Evolutionary conservation across 2,797 vertebrate species (phyloP), one percentile per base, ranked within the genome.

Genomic region (Sebastes hubbsi): DNA sequence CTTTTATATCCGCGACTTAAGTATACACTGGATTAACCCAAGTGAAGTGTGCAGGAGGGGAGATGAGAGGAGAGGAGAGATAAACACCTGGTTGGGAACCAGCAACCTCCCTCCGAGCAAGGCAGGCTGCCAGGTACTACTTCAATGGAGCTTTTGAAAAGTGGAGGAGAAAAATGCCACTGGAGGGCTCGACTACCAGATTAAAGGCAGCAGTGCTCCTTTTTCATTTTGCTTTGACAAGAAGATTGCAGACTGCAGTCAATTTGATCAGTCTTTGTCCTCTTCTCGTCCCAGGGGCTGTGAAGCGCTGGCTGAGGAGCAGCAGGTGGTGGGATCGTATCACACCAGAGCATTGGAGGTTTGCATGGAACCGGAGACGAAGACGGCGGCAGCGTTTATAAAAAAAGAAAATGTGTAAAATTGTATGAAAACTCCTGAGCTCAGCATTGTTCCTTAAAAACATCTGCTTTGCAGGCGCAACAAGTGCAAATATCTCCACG

Each of bases 381-480:
- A 18, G 49, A 32, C 11, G 62, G 46, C 4, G n/a, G 29, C 24
- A 38, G 42, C 20, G 6, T 62, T 72, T 59, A 32, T 30, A 22
- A 2, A 13, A 42, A 42, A 27, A 34, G 60, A 52, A 22, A 8
- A 16, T 36, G 34, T 20, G n/a, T 10, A 5, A 46, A 56, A 70
- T 18, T 72, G 18, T 34, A 32, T 73, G 52, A 85, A 88, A 90
- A 68, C 20, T 64, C 42, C 42, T 59, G 63, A 81, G 82, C 68
- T 46, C 82, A 85, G 62, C 68, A 61, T 75, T 82, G 82, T 77
- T 85, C 71, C 56, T 70, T 42, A 24, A 60, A 78, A 87, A 94
- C 91, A 95, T 94, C 90, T 95, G 93, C 85, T 87, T 38, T 83
- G 89, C 94, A 95, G 92, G 84, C 87, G 80, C 80, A 90, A 93